A percentile compares a stretch with the other conserved stretches of the same genome.
Evolutionary conservation across 1,140 invertebrate genomes (phyloP).

Genomic region (Drosophila mauritiana): DNA sequence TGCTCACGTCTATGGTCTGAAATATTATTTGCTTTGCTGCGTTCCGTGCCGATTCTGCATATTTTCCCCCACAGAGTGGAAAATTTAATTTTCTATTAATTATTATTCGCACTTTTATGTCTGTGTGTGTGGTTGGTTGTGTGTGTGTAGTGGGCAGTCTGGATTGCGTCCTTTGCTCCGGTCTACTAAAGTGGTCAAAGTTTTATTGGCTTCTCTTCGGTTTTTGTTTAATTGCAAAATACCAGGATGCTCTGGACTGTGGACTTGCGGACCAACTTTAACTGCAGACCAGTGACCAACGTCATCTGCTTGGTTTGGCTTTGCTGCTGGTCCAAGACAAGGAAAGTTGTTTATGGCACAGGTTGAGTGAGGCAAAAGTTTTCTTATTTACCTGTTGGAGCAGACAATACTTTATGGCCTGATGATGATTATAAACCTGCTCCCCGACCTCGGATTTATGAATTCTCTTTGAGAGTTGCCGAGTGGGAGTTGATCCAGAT

Average conservation of each 20-base stretch:
- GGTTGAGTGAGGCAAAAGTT: slow-evolving; percentile 56
- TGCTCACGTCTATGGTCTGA: slow-evolving; percentile 15
- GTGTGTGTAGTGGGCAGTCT: background rate
- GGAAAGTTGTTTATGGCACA: slow-evolving; percentile 56
- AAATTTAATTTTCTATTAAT: slow-evolving; percentile 63
- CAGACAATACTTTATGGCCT: slow-evolving; percentile 58
- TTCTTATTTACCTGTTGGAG: slow-evolving; percentile 59
- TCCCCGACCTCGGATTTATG: slow-evolving; percentile 39
- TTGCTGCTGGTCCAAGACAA: slow-evolving; percentile 22
- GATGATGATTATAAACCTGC: slow-evolving; percentile 52
- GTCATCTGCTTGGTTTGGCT: slow-evolving; percentile 37
- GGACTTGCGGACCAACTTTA: slow-evolving; percentile 48
- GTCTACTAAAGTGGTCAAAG: slow-evolving; percentile 52
- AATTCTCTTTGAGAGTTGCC: slow-evolving; percentile 16
- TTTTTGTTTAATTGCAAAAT: slow-evolving; percentile 64
- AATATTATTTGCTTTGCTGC: slow-evolving; percentile 42
- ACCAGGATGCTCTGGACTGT: slow-evolving; percentile 27
- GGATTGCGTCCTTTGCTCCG: slow-evolving; percentile 26
- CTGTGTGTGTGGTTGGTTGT: background rate
- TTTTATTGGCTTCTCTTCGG: slow-evolving; percentile 62
- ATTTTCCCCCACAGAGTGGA: slow-evolving; percentile 44
- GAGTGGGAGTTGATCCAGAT: slow-evolving; percentile 30
- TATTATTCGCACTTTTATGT: slow-evolving; percentile 51
- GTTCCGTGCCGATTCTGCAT: slow-evolving; percentile 31
- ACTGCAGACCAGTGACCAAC: slow-evolving; percentile 52